phyloP scores from a whole-genome alignment of 1,140 invertebrate genomes.

The Babylonia areolata region DNA sequence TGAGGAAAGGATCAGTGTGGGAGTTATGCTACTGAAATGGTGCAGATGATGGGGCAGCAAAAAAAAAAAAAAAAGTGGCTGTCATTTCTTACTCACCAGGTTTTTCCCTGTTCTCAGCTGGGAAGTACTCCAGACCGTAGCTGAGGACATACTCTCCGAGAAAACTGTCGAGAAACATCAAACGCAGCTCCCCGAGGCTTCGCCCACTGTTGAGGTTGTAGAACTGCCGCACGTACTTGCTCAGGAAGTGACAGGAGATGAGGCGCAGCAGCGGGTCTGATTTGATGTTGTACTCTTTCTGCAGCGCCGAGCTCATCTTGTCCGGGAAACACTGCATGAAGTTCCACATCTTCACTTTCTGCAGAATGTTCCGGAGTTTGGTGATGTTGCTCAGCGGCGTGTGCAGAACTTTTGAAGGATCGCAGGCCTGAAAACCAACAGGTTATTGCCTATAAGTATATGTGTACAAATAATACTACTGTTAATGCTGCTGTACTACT shows the following conservation, averaged over 20 bases:
- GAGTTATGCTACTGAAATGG: too few relatives aligned
- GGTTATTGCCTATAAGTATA: too few relatives aligned
- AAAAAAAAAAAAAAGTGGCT: too few relatives aligned
- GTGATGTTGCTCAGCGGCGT: neutral
- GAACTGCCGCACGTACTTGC: neutral
- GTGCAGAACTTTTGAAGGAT: neutral
- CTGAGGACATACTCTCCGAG: neutral
- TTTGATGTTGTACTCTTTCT: conserved; percentile 12
- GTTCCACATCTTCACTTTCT: neutral
- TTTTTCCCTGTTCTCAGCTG: neutral
- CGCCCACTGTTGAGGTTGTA: neutral
- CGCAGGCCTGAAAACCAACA: neutral
- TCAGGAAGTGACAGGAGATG: neutral
- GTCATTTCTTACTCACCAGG: neutral
- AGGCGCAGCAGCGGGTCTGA: neutral
- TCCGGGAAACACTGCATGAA: neutral
- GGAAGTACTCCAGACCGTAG: neutral
- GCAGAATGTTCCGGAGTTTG: neutral
- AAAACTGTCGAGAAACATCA: neutral
- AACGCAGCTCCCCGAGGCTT: neutral
- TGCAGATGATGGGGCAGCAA: too few relatives aligned
- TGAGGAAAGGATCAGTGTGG: too few relatives aligned
- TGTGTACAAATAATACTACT: too few relatives aligned
- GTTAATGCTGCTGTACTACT: too few relatives aligned
- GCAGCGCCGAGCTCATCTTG: neutral